Percentiles rank a stretch among this genome's conserved stretches.
These are phyloP conservation scores for Danio rerio DNA, from an alignment of 2,113 vertebrate species.

Conservation along the genomic window DNA sequence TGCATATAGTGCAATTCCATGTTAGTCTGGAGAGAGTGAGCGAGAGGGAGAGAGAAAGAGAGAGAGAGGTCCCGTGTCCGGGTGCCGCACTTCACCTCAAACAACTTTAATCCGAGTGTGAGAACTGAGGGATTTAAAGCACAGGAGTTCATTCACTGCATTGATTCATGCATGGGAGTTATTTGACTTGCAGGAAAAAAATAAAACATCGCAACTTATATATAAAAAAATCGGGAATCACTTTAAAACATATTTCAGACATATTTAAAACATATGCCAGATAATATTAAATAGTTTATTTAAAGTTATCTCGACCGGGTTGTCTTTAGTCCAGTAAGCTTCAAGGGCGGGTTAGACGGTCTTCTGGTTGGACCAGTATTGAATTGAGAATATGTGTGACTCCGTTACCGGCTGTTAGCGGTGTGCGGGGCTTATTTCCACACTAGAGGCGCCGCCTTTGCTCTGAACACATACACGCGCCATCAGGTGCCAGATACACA, in stretches of 20 bases:
- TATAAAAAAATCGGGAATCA: no score
- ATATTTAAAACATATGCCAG: neutral
- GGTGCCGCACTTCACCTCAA: constrained; percentile 21
- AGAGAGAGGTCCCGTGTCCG: constrained; percentile 42
- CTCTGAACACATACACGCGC: constrained; percentile 45
- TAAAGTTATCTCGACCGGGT: no score
- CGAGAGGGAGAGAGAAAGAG: no score
- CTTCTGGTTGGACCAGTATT: neutral
- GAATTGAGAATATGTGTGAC: neutral
- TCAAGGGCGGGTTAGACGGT: constrained; percentile 1
- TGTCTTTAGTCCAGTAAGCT: constrained; percentile 2
- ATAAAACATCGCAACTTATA: no score
- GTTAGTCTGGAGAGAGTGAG: constrained; percentile 24
- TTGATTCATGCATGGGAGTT: constrained; percentile 2
- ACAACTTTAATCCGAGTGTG: constrained; percentile 43
- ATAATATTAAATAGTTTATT: neutral
- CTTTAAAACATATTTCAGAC: no score
- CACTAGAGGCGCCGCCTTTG: constrained; percentile 47
- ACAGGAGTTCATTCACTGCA: constrained; percentile 29
- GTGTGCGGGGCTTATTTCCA: constrained; percentile 35
- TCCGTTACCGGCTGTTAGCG: constrained; percentile 5
- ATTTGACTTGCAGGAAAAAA: constrained; percentile 21
- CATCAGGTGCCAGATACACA: constrained; percentile 58
- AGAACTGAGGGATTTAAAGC: constrained; percentile 42
- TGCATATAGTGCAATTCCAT: constrained; percentile 59